Evolutionary conservation across 2,888 invertebrate genomes (phyloP).

Genomic region (Periphyllus acericola): DNA sequence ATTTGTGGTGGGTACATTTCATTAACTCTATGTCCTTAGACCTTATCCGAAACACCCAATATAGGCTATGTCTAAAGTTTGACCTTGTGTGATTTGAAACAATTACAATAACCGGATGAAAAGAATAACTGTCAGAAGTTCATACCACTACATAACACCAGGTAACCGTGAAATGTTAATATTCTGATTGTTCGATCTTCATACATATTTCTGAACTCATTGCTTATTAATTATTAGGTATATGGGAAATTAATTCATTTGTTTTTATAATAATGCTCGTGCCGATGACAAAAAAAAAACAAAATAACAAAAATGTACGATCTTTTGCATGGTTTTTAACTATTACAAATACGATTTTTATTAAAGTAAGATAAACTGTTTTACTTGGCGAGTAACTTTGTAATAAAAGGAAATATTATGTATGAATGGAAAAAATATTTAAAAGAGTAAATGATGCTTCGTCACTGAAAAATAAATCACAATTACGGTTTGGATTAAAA

Average conservation of each 20-base stretch:
- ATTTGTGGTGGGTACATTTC: neutral
- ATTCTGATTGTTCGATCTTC: neutral
- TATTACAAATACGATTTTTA: too few species aligned
- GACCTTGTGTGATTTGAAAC: neutral
- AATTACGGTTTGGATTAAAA: slow-evolving; percentile 14
- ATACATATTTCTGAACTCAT: too few species aligned
- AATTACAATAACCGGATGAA: slow-evolving; percentile 26
- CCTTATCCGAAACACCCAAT: neutral
- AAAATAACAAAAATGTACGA: too few species aligned
- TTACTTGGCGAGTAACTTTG: neutral
- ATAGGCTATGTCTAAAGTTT: neutral
- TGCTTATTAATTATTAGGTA: too few species aligned
- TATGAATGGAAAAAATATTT: too few species aligned
- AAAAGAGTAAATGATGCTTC: neutral
- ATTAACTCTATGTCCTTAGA: neutral
- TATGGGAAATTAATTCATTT: too few species aligned
- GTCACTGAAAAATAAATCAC: slow-evolving; percentile 11
- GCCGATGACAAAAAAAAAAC: too few species aligned
- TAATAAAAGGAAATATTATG: neutral
- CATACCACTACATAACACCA: neutral
- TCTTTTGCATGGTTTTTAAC: too few species aligned
- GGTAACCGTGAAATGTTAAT: neutral
- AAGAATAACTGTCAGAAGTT: neutral
- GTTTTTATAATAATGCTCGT: too few species aligned
- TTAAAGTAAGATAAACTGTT: too few species aligned